These are phyloP conservation scores for Rhinolophus sinicus DNA, from an alignment of 2,113 vertebrate species.

Conservation along the genomic window DNA sequence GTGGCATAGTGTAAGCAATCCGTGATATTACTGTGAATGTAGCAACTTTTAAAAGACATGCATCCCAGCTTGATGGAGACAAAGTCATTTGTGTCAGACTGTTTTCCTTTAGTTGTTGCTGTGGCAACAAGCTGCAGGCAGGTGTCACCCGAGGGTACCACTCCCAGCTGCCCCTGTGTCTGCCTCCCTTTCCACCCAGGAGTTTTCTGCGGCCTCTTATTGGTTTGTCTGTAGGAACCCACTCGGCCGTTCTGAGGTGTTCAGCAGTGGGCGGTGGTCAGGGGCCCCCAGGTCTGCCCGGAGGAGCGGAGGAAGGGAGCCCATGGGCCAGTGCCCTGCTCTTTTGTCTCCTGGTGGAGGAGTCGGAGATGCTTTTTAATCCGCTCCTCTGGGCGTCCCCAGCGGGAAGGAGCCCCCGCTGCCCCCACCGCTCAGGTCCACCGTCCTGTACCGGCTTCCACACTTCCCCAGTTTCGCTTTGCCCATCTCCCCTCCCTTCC, in stretches of 20 bases:
- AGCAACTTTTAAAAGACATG: not conserved
- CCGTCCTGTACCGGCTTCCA: not conserved
- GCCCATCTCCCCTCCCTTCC: not conserved
- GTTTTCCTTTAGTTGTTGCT: not conserved
- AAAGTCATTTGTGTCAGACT: too few relatives aligned
- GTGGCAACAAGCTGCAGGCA: not conserved
- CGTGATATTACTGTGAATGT: not conserved
- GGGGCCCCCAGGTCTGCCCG: not conserved
- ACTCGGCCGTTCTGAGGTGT: too few relatives aligned
- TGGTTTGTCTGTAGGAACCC: too few relatives aligned
- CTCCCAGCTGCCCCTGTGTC: too few relatives aligned
- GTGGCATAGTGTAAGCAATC: not conserved
- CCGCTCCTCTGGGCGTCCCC: fast-evolving
- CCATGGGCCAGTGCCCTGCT: too few relatives aligned
- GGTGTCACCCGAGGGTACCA: not conserved
- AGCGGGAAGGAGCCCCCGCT: not conserved
- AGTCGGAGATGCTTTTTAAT: too few relatives aligned
- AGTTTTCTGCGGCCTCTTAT: not conserved
- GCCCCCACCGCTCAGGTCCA: fast-evolving
- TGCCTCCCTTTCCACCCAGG: not conserved
- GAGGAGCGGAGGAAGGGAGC: too few relatives aligned
- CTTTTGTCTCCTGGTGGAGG: too few relatives aligned
- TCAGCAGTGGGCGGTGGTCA: too few relatives aligned
- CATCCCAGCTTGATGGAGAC: not conserved
- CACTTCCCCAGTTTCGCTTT: not conserved